These are phyloP conservation scores for Acronicta alni DNA, from an alignment of 2,888 invertebrate species.

Conservation along the genomic window DNA sequence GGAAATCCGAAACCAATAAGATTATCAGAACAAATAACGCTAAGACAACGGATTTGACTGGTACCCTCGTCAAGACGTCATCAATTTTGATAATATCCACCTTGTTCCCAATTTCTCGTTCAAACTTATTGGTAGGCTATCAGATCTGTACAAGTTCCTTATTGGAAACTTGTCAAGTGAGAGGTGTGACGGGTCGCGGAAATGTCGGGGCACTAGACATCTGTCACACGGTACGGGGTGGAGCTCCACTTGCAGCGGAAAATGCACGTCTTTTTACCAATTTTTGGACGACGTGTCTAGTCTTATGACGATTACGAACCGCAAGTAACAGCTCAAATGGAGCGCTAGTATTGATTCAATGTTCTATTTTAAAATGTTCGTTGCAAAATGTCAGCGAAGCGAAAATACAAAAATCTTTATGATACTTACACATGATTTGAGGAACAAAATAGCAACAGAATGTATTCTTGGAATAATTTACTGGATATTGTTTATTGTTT, in stretches of 20 bases:
- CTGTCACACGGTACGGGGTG: conserved; percentile 53
- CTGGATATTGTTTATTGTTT: no score
- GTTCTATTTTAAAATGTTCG: no score
- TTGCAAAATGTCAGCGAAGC: no score
- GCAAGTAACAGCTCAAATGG: neutral
- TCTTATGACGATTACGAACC: neutral
- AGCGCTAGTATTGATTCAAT: no score
- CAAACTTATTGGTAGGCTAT: conserved; percentile 57
- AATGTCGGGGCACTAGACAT: conserved; percentile 64
- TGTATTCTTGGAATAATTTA: no score
- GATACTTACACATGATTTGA: no score
- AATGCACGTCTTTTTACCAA: conserved; percentile 5
- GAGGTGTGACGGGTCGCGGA: conserved; percentile 65
- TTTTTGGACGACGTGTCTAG: conserved; percentile 4
- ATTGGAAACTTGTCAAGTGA: conserved; percentile 68
- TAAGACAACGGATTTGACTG: conserved; percentile 16
- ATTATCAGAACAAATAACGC: conserved; percentile 28
- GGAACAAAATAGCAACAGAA: no score
- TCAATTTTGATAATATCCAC: conserved; percentile 51
- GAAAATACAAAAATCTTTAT: no score
- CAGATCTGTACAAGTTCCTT: conserved; percentile 53
- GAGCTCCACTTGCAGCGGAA: conserved; percentile 35
- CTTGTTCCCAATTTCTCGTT: conserved; percentile 40
- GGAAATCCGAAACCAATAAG: neutral
- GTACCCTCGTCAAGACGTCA: conserved; percentile 45